phyloP scores from a whole-genome alignment of 2,113 vertebrate genomes.

The Pollimyrus isidori region DNA sequence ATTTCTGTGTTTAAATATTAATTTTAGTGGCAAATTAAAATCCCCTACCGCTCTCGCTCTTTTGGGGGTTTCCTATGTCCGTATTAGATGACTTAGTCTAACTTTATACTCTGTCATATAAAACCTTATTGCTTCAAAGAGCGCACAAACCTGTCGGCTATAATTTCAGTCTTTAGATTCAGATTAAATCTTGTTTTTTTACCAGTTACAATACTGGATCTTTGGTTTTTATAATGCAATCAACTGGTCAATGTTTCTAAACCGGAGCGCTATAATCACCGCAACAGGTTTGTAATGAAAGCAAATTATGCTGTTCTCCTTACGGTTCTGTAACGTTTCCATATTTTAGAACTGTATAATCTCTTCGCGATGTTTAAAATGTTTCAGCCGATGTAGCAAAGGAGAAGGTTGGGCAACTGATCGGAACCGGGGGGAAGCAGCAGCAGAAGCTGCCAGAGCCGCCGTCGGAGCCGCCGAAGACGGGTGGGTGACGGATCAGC shows the following conservation, averaged over 20 bases:
- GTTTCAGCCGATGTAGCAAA: conserved; percentile 23
- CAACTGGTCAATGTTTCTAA: background rate
- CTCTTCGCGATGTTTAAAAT: background rate
- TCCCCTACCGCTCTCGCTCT: background rate
- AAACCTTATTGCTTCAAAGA: background rate
- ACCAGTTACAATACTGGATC: background rate
- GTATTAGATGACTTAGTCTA: background rate
- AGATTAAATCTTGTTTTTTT: background rate
- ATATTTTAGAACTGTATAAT: background rate
- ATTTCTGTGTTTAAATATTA: background rate
- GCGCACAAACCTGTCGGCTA: background rate
- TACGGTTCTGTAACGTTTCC: background rate
- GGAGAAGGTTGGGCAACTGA: background rate
- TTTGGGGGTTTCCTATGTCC: background rate
- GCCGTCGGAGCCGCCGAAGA: background rate
- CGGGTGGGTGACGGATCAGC: background rate
- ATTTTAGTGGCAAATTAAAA: background rate
- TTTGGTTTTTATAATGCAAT: background rate
- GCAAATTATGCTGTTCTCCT: background rate
- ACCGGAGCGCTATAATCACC: background rate
- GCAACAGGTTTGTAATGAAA: background rate
- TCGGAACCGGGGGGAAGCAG: conserved; percentile 6
- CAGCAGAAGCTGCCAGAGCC: background rate
- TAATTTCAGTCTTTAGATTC: background rate
- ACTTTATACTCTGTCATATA: background rate